Percentiles rank a stretch among this genome's conserved stretches.
phyloP scores from a whole-genome alignment of 1,140 invertebrate species.

The Rhizoglyphus robini region DNA sequence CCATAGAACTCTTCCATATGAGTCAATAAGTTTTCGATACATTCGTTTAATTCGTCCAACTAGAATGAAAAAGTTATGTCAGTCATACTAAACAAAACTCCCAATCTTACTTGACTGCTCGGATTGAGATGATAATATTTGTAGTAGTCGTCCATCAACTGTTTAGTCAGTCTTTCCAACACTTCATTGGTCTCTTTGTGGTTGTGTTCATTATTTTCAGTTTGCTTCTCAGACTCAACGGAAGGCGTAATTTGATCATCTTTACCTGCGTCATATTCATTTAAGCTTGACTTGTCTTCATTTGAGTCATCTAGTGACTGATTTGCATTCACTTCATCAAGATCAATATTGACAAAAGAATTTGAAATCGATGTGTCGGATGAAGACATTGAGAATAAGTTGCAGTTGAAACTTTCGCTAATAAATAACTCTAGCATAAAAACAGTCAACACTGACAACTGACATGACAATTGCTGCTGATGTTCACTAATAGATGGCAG shows the following conservation, averaged over 20 bases:
- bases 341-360: neutral
- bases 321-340: neutral
- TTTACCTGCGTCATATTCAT: too few relatives aligned
- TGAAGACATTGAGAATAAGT: neutral
- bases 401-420: too few relatives aligned
- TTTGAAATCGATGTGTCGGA: neutral
- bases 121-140: slow-evolving; percentile 20
- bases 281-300: too few relatives aligned
- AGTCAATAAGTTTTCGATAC: slow-evolving; percentile 20
- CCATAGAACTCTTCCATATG: slow-evolving; percentile 23
- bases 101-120: slow-evolving; percentile 5
- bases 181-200: neutral
- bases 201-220: too few relatives aligned
- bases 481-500: too few relatives aligned
- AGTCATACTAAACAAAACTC: neutral
- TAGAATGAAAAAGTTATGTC: neutral
- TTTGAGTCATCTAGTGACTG: neutral
- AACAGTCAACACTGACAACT: too few relatives aligned
- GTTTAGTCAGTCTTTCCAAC: neutral
- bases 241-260: too few relatives aligned
- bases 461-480: too few relatives aligned
- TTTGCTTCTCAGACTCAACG: too few relatives aligned
- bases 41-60: slow-evolving; percentile 15
- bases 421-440: too few relatives aligned
- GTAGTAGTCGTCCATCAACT: slow-evolving; percentile 19